A percentile compares a stretch with the other conserved stretches of the same genome.
Conservation (phyloP, 2,113 vertebrate genomes). For the Condylura cristata region DNA sequence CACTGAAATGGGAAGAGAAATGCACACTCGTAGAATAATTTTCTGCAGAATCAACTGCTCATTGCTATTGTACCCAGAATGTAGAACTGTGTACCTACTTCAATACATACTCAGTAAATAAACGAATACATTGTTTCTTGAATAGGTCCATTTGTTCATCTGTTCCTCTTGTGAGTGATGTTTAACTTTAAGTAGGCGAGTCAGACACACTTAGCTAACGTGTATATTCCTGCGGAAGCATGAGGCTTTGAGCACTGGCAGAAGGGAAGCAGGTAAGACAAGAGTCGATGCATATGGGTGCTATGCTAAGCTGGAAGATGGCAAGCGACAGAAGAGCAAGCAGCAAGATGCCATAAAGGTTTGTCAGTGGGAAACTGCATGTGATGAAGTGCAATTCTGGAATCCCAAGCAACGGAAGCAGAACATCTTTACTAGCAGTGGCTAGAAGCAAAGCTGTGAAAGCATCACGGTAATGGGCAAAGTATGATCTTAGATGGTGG, state of each 20-base stretch:
- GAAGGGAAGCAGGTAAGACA: neutral
- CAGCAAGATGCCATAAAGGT: neutral
- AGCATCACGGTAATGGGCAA: neutral
- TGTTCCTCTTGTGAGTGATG: neutral
- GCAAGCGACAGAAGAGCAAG: neutral
- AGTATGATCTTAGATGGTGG: neutral
- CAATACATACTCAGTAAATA: neutral
- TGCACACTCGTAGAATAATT: neutral
- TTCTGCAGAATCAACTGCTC: neutral
- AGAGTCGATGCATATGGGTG: neutral
- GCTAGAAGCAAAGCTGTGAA: neutral
- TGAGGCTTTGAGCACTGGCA: neutral
- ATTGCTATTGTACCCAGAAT: neutral
- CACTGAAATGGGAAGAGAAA: neutral
- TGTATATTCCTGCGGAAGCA: neutral
- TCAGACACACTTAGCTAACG: neutral
- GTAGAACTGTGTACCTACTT: neutral
- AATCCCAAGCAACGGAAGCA: neutral
- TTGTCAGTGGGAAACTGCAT: neutral
- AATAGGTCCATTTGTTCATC: neutral
- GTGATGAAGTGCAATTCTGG: neutral
- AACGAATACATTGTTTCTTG: slow-evolving; percentile 4
- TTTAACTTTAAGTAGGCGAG: slow-evolving; percentile 19
- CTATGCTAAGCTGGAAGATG: neutral
- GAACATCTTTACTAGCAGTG: neutral